phyloP scores from a whole-genome alignment of 92 coral and sea anemone species.

The Siderastrea siderea region DNA sequence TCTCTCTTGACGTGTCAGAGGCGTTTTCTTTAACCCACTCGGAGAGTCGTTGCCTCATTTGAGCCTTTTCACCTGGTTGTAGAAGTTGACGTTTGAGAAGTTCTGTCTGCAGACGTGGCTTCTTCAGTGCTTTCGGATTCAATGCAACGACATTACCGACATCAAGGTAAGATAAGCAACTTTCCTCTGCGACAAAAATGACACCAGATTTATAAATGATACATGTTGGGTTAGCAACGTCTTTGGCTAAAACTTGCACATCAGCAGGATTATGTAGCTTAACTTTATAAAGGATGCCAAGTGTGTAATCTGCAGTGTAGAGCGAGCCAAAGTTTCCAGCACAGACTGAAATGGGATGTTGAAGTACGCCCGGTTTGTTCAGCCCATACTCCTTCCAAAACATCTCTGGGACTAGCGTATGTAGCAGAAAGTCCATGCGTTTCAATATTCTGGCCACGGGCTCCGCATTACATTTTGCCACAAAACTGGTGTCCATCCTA shows the following conservation, averaged over 20 bases:
- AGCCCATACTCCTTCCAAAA: constrained; percentile 1
- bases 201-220: no score
- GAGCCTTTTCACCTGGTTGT: neutral
- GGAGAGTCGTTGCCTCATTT: no score
- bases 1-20: no score
- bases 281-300: constrained; percentile 16
- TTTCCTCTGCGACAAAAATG: no score
- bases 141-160: constrained; percentile 22
- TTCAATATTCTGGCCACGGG: neutral
- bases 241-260: no score
- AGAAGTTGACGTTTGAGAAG: neutral
- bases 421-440: constrained; percentile 25
- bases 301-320: constrained; percentile 18
- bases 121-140: constrained; percentile 51
- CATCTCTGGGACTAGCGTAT: constrained; percentile 39
- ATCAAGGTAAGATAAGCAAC: no score
- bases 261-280: no score
- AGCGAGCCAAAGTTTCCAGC: constrained; percentile 32
- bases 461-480: constrained; percentile 28
- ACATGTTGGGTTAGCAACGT: no score
- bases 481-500: constrained; percentile 40
- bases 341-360: constrained; percentile 29
- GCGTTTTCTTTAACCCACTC: no score
- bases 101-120: no score
- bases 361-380: constrained; percentile 6